Conservation (phyloP, 2,113 vertebrate genomes). For the Lanius collurio region DNA sequence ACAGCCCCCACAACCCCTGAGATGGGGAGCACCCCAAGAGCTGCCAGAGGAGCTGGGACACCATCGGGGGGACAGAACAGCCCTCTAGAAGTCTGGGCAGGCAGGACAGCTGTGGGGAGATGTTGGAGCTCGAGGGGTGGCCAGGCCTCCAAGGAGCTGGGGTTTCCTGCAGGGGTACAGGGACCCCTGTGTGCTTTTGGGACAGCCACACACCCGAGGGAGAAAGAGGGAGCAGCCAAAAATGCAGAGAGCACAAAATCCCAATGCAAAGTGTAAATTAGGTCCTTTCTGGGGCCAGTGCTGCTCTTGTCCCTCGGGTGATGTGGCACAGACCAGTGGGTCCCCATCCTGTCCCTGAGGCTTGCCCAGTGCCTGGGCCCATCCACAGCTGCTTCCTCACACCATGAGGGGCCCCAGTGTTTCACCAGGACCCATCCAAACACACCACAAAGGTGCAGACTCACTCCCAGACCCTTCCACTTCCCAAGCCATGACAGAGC, state of each 20-base stretch:
- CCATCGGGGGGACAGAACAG: too few relatives aligned
- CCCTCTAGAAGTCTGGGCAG: neutral
- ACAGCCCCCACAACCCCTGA: neutral
- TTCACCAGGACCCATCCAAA: neutral
- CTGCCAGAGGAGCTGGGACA: neutral
- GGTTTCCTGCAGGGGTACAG: neutral
- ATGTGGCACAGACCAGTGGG: neutral
- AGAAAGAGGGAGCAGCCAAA: neutral
- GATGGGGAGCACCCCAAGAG: neutral
- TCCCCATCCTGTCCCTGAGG: neutral
- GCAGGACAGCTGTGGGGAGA: neutral
- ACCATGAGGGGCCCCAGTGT: neutral
- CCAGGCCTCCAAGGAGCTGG: neutral
- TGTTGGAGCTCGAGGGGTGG: neutral
- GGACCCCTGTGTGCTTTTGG: neutral
- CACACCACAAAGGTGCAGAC: neutral
- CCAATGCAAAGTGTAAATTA: neutral
- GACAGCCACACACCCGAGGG: neutral
- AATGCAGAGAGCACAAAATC: neutral
- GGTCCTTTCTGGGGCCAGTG: neutral
- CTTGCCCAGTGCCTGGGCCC: neutral
- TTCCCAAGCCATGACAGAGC: accelerated
- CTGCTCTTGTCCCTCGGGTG: neutral
- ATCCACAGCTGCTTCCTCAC: neutral
- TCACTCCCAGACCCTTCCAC: neutral